Evolutionary conservation across 2,888 invertebrate genomes (phyloP).

Genomic region (Aspidapion aeneum): DNA sequence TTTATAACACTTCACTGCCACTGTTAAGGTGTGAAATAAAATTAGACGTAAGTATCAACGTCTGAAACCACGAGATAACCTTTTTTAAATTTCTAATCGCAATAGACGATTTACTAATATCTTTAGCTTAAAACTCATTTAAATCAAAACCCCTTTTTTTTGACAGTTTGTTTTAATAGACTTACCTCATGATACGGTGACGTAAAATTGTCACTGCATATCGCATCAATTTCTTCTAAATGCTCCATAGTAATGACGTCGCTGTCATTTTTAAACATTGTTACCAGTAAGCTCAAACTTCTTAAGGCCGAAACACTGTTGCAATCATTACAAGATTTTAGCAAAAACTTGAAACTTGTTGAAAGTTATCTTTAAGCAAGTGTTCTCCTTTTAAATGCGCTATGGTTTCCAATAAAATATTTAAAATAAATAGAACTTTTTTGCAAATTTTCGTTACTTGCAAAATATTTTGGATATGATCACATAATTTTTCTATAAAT

Average conservation of each 20-base stretch:
- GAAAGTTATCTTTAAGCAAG: conserved; percentile 50
- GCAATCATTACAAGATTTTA: conserved; percentile 50
- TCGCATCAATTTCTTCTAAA: conserved; percentile 51
- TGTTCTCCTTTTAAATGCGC: conserved; percentile 54
- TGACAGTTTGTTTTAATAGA: no score
- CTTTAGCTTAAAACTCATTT: no score
- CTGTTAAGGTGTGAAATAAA: no score
- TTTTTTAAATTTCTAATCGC: no score
- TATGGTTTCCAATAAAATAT: conserved; percentile 56
- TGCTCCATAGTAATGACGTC: conserved; percentile 48
- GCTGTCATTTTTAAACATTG: conserved; percentile 49
- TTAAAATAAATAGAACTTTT: conserved; percentile 52
- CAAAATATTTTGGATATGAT: conserved; percentile 13
- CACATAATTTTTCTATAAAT: conserved; percentile 33
- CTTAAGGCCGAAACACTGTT: conserved; percentile 52
- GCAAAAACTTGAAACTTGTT: conserved; percentile 48
- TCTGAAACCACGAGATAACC: no score
- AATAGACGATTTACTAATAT: no score
- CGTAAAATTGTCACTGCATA: conserved; percentile 59
- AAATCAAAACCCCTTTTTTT: no score
- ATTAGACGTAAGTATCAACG: no score
- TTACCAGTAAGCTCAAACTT: conserved; percentile 54
- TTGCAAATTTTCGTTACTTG: conserved; percentile 10
- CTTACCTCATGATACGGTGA: conserved; percentile 66
- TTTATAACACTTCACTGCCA: no score